Base-by-base conservation (phyloP, 2,113 vertebrate species). In the Chelonoidis abingdonii region DNA sequence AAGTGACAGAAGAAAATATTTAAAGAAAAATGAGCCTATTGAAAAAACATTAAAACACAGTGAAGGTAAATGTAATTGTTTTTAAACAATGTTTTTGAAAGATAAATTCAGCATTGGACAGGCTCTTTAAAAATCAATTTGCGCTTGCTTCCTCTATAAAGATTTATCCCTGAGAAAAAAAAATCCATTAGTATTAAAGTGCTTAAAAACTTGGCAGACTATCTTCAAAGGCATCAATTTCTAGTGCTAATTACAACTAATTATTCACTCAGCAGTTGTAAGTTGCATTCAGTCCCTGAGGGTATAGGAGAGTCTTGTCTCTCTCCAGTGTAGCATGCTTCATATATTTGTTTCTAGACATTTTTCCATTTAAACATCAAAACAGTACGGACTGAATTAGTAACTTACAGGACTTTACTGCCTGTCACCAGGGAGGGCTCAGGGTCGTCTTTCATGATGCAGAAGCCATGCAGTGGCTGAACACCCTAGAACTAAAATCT, bases 161-260 rank as follows among this genome's bases (percentile, higher is more conserved):
- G 97, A 98, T 98, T 98, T 98, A 98, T 98, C 93, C 97, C 94
- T 95, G 76, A 89, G 95, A 94, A 97, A 97, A 94, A 94, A 97
- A 97, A 97, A 96, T 95, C 97, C 97, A 98, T 98, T 98, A 98
- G 98, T 98, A 98, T 98, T 98, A 98, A 98, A 98, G 96, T 98
- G 97, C 98, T 98, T 98, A 98, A 98, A 98, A 98, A 98, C 97
- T 98, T 98, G 98, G 98, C 98, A 98, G 97, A 97, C 97, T 98
- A 98, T 98, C 98, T 98, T 98, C 96, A 97, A 98, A 98, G 98
- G 97, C 98, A 98, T 98, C 98, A 98, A 98, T 98, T 98, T 98
- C 97, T 97, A 80, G 93, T 94, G 97, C 98, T 98, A 98, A 98
- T 98, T 98, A 98, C 96, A 97, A 98, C 98, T 98, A 98, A 98